Conservation (phyloP, 2,113 vertebrate species). For the Atlantisia rogersi region DNA sequence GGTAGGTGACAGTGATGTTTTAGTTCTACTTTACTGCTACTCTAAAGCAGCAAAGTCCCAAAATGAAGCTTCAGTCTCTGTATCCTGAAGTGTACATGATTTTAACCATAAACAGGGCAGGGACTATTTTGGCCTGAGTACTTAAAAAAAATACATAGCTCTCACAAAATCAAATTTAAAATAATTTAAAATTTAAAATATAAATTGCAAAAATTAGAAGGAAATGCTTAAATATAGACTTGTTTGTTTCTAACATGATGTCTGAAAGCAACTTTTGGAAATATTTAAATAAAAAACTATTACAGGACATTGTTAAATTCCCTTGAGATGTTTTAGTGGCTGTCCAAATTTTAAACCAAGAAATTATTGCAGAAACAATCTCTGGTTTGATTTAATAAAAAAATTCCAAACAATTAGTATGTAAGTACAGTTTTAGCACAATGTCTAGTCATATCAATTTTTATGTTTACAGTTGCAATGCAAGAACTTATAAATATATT, state of each 20-base stretch:
- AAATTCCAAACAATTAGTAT: neutral
- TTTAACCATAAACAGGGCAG: neutral
- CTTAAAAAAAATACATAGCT: neutral
- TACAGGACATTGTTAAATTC: neutral
- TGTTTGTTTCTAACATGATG: neutral
- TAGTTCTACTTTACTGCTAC: neutral
- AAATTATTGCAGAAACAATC: neutral
- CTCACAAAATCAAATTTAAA: no score
- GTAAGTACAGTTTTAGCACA: neutral
- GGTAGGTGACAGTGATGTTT: neutral
- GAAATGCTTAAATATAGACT: neutral
- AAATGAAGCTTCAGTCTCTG: neutral
- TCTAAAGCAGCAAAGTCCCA: neutral
- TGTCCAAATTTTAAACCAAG: neutral
- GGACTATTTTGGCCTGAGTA: neutral
- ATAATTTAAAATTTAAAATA: neutral
- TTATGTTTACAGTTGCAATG: neutral
- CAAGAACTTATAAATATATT: neutral
- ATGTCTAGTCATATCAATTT: neutral
- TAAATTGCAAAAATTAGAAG: accelerated
- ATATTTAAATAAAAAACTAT: neutral
- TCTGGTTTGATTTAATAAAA: neutral
- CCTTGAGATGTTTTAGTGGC: neutral
- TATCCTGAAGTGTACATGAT: neutral
- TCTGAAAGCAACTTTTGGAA: neutral